A percentile compares a stretch with the other conserved stretches of the same genome.
Conservation (phyloP, 2,797 vertebrate species). For the Danio albolineatus region DNA sequence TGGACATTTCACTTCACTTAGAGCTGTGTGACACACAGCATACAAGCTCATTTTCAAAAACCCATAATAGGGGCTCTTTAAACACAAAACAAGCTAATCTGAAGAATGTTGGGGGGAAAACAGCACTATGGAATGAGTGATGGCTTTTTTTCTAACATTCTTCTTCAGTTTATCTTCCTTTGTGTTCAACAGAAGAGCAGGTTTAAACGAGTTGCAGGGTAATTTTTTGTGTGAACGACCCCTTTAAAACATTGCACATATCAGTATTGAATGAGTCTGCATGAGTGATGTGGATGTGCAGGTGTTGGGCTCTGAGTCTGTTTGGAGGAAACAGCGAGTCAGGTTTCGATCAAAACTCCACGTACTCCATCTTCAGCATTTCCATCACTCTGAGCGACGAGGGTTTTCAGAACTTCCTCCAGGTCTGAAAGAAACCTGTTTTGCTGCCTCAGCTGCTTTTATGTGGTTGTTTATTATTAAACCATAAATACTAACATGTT, state of each 20-base stretch:
- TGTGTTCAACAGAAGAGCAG: too few relatives aligned
- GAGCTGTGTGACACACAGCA: too few relatives aligned
- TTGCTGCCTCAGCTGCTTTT: background rate
- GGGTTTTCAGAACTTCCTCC: slow-evolving; percentile 90
- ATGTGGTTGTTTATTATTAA: background rate
- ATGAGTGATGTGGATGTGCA: slow-evolving; percentile 59
- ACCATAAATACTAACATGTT: background rate
- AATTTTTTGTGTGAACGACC: background rate
- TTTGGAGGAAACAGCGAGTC: slow-evolving; percentile 95
- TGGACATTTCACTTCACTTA: too few relatives aligned
- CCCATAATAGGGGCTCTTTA: too few relatives aligned
- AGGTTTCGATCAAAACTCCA: slow-evolving; percentile 95
- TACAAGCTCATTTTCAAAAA: too few relatives aligned
- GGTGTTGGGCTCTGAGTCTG: slow-evolving; percentile 93
- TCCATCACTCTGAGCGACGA: slow-evolving; percentile 93
- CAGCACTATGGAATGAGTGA: too few relatives aligned
- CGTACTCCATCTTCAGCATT: slow-evolving; percentile 95
- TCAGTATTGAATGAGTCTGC: background rate
- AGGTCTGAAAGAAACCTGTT: slow-evolving; percentile 75
- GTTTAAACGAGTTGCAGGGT: too few relatives aligned
- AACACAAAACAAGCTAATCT: too few relatives aligned
- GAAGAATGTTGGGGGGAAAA: too few relatives aligned
- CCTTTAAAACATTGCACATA: background rate
- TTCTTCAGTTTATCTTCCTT: too few relatives aligned
- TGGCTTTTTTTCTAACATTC: too few relatives aligned